Conservation (phyloP, 2,888 invertebrate species). For the Marronus borbonicus region DNA sequence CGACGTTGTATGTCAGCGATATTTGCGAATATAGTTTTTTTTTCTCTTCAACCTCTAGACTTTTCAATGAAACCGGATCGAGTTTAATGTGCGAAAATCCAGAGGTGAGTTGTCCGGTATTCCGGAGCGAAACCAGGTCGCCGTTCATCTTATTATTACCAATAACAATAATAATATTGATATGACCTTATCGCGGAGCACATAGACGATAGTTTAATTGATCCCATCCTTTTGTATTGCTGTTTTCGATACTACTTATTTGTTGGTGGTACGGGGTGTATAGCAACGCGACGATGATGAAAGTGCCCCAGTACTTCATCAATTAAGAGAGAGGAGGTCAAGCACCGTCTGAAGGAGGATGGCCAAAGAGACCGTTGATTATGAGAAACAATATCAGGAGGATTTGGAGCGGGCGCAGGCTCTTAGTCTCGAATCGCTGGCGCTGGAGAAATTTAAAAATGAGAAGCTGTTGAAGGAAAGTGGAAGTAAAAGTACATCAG, state of each 20-base stretch:
- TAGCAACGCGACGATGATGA: slow-evolving; percentile 16
- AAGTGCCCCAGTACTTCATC: slow-evolving; percentile 36
- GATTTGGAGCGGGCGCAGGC: slow-evolving; percentile 92
- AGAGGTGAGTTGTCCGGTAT: slow-evolving; percentile 43
- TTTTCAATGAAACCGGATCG: slow-evolving; percentile 25
- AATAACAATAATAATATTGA: slow-evolving; percentile 34
- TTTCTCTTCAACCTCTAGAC: background rate
- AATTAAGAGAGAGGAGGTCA: slow-evolving; percentile 5
- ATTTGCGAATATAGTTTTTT: slow-evolving; percentile 9
- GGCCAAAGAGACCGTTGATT: slow-evolving; percentile 73
- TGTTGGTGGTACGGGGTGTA: slow-evolving; percentile 22
- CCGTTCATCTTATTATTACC: slow-evolving; percentile 20
- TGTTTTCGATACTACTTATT: slow-evolving; percentile 10
- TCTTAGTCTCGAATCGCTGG: slow-evolving; percentile 88
- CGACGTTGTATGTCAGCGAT: slow-evolving; percentile 23
- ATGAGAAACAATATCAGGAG: slow-evolving; percentile 87
- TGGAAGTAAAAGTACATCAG: slow-evolving; percentile 61
- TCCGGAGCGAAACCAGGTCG: slow-evolving; percentile 25
- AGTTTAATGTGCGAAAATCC: slow-evolving; percentile 24
- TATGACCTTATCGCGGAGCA: slow-evolving; percentile 42
- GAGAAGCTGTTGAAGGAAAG: slow-evolving; percentile 72
- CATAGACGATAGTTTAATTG: slow-evolving; percentile 31
- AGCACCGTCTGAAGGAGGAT: slow-evolving; percentile 56
- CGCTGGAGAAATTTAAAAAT: slow-evolving; percentile 85
- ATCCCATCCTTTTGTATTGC: slow-evolving; percentile 38